Evolutionary conservation across 2,888 invertebrate genomes (phyloP).

Genomic region (Tuta absoluta): DNA sequence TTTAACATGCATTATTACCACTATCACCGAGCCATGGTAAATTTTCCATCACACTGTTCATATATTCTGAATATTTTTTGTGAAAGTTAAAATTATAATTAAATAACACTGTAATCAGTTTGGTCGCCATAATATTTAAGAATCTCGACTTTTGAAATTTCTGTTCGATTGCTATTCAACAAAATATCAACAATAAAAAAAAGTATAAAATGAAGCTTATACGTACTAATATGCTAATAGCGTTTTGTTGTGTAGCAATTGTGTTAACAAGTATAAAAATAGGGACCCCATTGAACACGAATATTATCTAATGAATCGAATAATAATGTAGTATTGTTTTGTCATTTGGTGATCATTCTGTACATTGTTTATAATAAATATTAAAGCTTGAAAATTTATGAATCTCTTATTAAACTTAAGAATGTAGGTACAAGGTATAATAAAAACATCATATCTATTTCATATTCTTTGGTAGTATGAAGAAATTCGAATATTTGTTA

Average conservation of each 20-base stretch:
- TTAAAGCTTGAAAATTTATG: constrained; percentile 43
- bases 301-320: not conserved
- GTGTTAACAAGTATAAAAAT: not conserved
- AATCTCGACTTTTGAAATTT: not conserved
- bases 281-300: constrained; percentile 9
- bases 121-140: constrained; percentile 24
- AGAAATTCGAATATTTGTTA: not conserved
- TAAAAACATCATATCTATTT: constrained; percentile 56
- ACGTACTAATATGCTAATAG: not conserved
- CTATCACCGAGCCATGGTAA: constrained; percentile 42
- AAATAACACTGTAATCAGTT: constrained; percentile 3
- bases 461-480: constrained; percentile 31
- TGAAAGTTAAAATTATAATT: constrained; percentile 35
- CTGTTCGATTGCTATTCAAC: not conserved
- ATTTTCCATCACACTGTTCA: constrained; percentile 29
- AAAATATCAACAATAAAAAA: not conserved
- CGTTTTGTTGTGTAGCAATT: not conserved
- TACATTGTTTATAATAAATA: constrained; percentile 37
- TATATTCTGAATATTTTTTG: constrained; percentile 28
- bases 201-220: not conserved
- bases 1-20: not conserved
- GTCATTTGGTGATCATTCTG: constrained; percentile 37
- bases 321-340: not conserved
- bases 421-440: constrained; percentile 23
- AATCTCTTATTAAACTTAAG: constrained; percentile 34